Evolutionary conservation across 2,888 invertebrate genomes (phyloP).

Genomic region (Allophyes oxyacanthae): DNA sequence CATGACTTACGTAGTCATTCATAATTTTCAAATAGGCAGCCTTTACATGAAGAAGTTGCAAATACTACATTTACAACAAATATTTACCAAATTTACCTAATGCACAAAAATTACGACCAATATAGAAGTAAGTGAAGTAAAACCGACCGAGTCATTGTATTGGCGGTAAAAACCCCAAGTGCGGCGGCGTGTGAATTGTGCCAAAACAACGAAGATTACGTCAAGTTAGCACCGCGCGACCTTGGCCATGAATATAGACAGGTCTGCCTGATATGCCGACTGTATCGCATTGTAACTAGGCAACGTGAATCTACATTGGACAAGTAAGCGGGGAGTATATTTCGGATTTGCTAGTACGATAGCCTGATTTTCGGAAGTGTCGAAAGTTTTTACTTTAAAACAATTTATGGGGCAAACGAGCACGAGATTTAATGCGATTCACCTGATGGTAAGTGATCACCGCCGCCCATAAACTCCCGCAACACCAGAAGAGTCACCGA

Average conservation of each 20-base stretch:
- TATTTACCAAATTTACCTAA: constrained; percentile 11
- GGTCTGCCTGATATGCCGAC: constrained; percentile 22
- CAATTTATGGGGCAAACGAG: no score
- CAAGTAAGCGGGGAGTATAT: constrained; percentile 6
- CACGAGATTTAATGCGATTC: no score
- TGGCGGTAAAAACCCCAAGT: constrained; percentile 31
- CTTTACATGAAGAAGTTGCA: not conserved
- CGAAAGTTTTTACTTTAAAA: no score
- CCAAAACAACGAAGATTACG: constrained; percentile 52
- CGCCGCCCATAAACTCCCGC: no score
- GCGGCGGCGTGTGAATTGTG: constrained; percentile 45
- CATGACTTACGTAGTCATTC: no score
- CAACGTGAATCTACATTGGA: constrained; percentile 15
- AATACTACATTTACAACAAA: constrained; percentile 4
- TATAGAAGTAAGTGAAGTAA: constrained; percentile 5
- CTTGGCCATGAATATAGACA: constrained; percentile 58
- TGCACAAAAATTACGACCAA: constrained; percentile 1
- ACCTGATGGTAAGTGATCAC: no score
- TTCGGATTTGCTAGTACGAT: no score
- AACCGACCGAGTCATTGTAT: constrained; percentile 18
- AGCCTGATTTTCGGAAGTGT: no score
- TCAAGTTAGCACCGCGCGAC: constrained; percentile 45
- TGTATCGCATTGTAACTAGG: constrained; percentile 16
- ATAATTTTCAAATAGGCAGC: no score
- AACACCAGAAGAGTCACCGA: no score